Conservation (phyloP, 2,113 vertebrate species). For the Neomonachus schauinslandi region DNA sequence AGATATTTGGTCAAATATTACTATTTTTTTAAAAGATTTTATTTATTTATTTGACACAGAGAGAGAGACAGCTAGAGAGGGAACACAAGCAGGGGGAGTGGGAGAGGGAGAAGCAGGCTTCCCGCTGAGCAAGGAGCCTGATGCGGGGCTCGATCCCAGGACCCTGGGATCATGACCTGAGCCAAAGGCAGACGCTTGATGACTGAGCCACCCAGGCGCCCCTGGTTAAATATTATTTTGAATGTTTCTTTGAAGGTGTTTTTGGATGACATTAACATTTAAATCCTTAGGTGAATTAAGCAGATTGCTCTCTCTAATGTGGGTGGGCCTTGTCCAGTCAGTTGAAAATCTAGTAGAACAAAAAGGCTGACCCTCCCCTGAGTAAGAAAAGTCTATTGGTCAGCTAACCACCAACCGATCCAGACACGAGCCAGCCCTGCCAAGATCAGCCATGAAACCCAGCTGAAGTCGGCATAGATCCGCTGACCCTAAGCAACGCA, state of each 20-base stretch:
- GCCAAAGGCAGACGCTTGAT: too few species aligned
- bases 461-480: background rate
- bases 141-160: too few species aligned
- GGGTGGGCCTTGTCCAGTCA: background rate
- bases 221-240: background rate
- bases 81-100: too few species aligned
- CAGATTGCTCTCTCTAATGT: background rate
- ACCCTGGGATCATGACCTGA: too few species aligned
- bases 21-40: too few species aligned
- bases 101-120: too few species aligned
- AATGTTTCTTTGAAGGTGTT: background rate
- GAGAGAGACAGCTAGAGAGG: too few species aligned
- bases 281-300: background rate
- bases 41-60: too few species aligned
- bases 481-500: background rate
- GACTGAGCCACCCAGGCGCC: too few species aligned
- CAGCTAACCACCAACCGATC: background rate
- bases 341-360: background rate
- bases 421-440: background rate
- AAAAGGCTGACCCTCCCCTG: background rate
- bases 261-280: background rate
- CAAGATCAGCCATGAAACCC: background rate
- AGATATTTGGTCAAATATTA: constrained; percentile 1
- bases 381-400: background rate
- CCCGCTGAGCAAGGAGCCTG: too few species aligned